Base-by-base conservation (phyloP, 2,113 vertebrate species). In the Aramus guarauna region DNA sequence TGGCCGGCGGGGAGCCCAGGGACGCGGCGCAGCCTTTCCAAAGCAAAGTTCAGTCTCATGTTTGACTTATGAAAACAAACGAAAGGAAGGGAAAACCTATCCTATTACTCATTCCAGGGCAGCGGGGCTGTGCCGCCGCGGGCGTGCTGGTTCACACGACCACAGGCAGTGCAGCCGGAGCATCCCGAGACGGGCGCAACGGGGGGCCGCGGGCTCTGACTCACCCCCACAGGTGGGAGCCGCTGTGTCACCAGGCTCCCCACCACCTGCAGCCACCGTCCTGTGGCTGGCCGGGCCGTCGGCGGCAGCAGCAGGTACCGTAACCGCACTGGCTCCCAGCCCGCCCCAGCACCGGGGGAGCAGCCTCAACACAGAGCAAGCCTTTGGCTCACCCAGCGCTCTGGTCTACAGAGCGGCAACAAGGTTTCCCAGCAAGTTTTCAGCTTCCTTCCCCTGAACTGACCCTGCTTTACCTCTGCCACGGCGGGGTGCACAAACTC, bases 1-100 rank as follows among this genome's bases (percentile, higher is more conserved):
- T 0, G 22, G 53, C 81, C 6, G 3, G 45, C 0, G 0, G 45
- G n/a, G 36, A 77, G 13, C 43, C 32, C 2, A 0, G 36, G n/a
- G n/a, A 20, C 5, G 67, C 3, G 2, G 15, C 2, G 0, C 34
- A 72, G 66, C 71, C 66, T 34, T 53, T 72, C 62, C 71, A 79
- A 64, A 90, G 59, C 50, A 72, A 56, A 64, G 14, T 30, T 79
- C 56, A 45, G 73, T 30, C 83, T 76, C 21, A 7, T 5, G 6
- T 34, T 94, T 5, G 3, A 6, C 34, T 95, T 88, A 14, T 0
- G 24, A 84, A 95, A 92, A 94, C 80, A 94, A 91, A 73, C 1
- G 0, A 60, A 52, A 80, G 79, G 75, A 47, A 85, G 26, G 64
- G 41, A 18, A 83, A 86, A 41, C 3, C 45, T 60, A 12, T 58